Percentiles rank a stretch among this genome's conserved stretches.
phyloP scores from a whole-genome alignment of 1,140 invertebrate genomes.

The Ips typographus region DNA sequence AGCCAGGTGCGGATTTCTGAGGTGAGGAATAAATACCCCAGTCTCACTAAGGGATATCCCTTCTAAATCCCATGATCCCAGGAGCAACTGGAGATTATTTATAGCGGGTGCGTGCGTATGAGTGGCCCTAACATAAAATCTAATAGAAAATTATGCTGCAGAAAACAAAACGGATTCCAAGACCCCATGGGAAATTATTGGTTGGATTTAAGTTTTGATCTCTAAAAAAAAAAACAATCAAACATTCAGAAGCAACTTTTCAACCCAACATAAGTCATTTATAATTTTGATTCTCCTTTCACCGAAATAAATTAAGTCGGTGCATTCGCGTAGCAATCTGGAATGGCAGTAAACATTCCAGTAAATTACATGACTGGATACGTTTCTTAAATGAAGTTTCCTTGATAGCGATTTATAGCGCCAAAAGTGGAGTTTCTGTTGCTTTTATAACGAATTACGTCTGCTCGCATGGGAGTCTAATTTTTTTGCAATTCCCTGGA shows the following conservation, averaged over 20 bases:
- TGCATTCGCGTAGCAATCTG: no score
- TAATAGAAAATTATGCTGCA: conserved; percentile 35
- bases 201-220: conserved; percentile 28
- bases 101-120: conserved; percentile 36
- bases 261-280: no score
- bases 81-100: conserved; percentile 34
- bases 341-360: background rate
- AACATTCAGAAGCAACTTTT: no score
- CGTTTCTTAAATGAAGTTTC: conserved; percentile 4
- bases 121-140: conserved; percentile 35
- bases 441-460: conserved; percentile 5
- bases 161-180: conserved; percentile 31
- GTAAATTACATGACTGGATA: conserved; percentile 2
- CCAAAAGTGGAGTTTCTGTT: conserved; percentile 1
- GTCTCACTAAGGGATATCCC: background rate
- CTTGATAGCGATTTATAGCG: conserved; percentile 2
- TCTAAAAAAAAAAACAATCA: background rate
- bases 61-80: conserved; percentile 30
- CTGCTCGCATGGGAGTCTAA: background rate
- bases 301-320: no score
- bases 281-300: no score
- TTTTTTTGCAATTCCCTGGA: conserved; percentile 1
- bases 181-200: conserved; percentile 33
- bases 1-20: no score
- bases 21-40: background rate